Percentiles rank a stretch among this genome's conserved stretches.
phyloP scores from a whole-genome alignment of 2,888 invertebrate genomes.

The Pilophorus perplexus region DNA sequence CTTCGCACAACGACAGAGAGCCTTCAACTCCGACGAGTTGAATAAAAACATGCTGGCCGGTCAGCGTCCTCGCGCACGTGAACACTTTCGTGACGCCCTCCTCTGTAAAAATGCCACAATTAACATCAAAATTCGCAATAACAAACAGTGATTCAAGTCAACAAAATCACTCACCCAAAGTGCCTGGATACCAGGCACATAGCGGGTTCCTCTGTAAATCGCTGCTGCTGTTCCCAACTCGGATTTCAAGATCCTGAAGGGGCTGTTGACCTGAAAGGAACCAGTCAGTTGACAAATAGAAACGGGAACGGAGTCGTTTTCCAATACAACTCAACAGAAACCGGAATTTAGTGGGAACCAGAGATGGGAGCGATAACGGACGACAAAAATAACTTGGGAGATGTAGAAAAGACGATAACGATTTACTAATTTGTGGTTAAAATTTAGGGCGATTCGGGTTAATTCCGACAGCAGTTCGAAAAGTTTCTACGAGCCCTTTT shows the following conservation, averaged over 20 bases:
- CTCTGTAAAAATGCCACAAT: constrained; percentile 59
- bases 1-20: constrained; percentile 84
- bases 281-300: no score
- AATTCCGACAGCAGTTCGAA: no score
- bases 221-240: constrained; percentile 86
- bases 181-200: constrained; percentile 92
- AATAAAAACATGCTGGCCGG: constrained; percentile 83
- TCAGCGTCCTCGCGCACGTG: constrained; percentile 77
- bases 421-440: no score
- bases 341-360: no score
- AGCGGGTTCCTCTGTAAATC: constrained; percentile 84
- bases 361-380: no score
- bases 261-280: constrained; percentile 71
- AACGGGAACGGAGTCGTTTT: no score
- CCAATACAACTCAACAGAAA: no score
- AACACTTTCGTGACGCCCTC: constrained; percentile 91
- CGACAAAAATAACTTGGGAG: no score
- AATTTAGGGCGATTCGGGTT: no score
- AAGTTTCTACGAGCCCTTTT: no score
- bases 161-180: constrained; percentile 61
- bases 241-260: constrained; percentile 81
- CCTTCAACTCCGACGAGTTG: constrained; percentile 89
- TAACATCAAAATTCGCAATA: not conserved
- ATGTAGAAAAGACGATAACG: no score
- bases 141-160: not conserved